Percentiles rank a stretch among this genome's conserved stretches.
Evolutionary conservation across 2,888 invertebrate genomes (phyloP).

Genomic region (Nomada goodeniana): DNA sequence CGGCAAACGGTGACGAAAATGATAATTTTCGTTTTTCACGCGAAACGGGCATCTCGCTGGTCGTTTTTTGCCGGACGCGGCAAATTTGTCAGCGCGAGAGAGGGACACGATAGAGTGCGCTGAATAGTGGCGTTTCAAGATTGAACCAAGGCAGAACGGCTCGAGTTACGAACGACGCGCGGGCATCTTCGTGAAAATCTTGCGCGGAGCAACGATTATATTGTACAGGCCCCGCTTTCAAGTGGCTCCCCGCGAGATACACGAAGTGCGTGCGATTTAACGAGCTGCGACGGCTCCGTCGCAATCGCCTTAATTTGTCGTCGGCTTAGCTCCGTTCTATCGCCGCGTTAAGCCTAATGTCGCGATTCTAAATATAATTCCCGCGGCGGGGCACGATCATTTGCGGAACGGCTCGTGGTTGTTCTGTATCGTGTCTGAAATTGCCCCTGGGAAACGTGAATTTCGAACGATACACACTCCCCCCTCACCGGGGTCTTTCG

Average conservation of each 20-base stretch:
- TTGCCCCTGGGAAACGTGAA: not conserved
- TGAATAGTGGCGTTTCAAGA: not conserved
- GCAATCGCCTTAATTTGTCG: conserved; percentile 78
- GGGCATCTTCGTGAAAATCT: conserved; percentile 48
- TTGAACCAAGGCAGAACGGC: conserved; percentile 10
- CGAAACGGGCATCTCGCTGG: not conserved
- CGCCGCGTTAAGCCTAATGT: conserved; percentile 72
- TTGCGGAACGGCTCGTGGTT: conserved; percentile 26
- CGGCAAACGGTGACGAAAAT: not conserved
- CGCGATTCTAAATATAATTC: conserved; percentile 75
- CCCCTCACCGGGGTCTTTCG: not conserved
- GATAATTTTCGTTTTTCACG: not conserved
- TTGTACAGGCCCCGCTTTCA: conserved; percentile 42
- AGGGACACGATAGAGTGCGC: not conserved
- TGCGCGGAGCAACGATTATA: not conserved
- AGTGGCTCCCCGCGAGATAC: conserved; percentile 56
- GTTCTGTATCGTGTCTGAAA: not conserved
- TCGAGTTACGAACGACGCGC: conserved; percentile 31
- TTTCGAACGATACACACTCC: not conserved
- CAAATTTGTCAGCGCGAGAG: not conserved
- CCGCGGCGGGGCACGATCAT: conserved; percentile 35
- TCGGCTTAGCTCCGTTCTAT: conserved; percentile 52
- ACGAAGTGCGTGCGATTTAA: conserved; percentile 73
- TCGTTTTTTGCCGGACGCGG: too few species aligned
- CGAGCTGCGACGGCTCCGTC: conserved; percentile 70